phyloP scores from a whole-genome alignment of 2,888 invertebrate genomes.

The Polyploca ridens region DNA sequence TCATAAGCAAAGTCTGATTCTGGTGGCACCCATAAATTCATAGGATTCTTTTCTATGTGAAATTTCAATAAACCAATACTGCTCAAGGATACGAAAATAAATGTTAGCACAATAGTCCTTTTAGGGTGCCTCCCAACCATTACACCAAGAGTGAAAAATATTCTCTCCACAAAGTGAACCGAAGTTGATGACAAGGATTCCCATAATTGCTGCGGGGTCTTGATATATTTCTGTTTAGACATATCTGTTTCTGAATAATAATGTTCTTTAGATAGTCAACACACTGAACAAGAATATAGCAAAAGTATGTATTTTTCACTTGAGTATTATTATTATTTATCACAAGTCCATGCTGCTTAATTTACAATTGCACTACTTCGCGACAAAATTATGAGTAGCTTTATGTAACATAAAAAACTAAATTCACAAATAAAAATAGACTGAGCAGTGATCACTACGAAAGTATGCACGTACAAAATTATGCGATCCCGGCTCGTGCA shows the following conservation, averaged over 20 bases:
- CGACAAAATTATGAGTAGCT: background rate
- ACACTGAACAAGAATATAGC: background rate
- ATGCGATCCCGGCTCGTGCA: slow-evolving; percentile 4
- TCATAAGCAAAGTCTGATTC: slow-evolving; percentile 88
- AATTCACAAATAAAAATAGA: slow-evolving; percentile 13
- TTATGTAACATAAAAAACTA: background rate
- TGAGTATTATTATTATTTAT: no score
- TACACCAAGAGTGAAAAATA: slow-evolving; percentile 85
- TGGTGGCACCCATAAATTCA: slow-evolving; percentile 91
- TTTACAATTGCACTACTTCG: background rate
- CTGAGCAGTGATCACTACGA: slow-evolving; percentile 5
- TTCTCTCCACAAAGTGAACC: slow-evolving; percentile 70
- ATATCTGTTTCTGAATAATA: slow-evolving; percentile 25
- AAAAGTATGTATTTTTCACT: slow-evolving; percentile 5
- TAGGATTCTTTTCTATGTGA: slow-evolving; percentile 89
- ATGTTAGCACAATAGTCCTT: slow-evolving; percentile 84
- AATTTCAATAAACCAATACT: slow-evolving; percentile 86
- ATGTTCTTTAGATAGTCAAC: background rate
- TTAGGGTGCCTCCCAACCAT: slow-evolving; percentile 85
- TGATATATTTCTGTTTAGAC: slow-evolving; percentile 62
- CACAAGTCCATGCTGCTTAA: background rate
- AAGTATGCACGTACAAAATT: background rate
- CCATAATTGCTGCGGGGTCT: slow-evolving; percentile 73
- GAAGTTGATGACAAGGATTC: slow-evolving; percentile 69
- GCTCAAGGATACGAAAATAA: slow-evolving; percentile 84